Percentiles rank a stretch among this genome's conserved stretches.
Conservation (phyloP, 2,113 vertebrate species). For the Phrynosoma blainvillii region DNA sequence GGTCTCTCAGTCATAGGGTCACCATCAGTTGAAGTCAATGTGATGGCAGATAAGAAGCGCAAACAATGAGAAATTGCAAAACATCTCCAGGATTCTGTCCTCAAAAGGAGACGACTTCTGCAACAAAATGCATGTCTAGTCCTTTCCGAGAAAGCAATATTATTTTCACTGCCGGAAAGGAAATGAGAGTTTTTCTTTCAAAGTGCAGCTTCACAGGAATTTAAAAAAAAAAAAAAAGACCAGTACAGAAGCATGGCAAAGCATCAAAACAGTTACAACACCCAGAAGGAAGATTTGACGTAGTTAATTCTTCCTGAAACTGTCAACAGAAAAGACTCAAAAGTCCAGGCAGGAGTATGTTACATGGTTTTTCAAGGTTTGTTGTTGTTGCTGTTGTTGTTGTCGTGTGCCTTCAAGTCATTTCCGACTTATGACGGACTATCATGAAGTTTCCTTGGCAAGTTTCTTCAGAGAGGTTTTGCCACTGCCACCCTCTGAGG, state of each 20-base stretch:
- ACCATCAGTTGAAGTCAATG: too few relatives aligned
- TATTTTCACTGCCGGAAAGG: neutral
- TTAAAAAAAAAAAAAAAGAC: neutral
- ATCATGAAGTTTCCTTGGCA: too few relatives aligned
- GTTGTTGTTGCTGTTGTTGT: too few relatives aligned
- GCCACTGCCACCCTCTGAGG: too few relatives aligned
- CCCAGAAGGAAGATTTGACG: neutral
- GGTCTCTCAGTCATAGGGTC: too few relatives aligned
- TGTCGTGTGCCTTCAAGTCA: too few relatives aligned
- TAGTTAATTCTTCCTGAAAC: neutral
- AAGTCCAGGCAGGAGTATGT: neutral
- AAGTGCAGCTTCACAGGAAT: too few relatives aligned
- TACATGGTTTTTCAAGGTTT: neutral
- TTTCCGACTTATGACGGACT: too few relatives aligned
- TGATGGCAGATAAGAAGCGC: too few relatives aligned
- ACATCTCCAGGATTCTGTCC: neutral
- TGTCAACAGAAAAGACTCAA: neutral
- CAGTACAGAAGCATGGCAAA: neutral
- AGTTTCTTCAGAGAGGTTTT: too few relatives aligned
- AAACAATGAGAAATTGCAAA: too few relatives aligned
- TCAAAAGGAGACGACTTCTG: neutral
- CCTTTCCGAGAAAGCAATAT: neutral
- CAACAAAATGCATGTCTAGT: neutral
- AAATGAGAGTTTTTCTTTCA: neutral
- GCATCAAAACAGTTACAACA: neutral